Evolutionary conservation across 64 coral and sea anemone genomes (phyloP).

Genomic region (Acropora yongei): DNA sequence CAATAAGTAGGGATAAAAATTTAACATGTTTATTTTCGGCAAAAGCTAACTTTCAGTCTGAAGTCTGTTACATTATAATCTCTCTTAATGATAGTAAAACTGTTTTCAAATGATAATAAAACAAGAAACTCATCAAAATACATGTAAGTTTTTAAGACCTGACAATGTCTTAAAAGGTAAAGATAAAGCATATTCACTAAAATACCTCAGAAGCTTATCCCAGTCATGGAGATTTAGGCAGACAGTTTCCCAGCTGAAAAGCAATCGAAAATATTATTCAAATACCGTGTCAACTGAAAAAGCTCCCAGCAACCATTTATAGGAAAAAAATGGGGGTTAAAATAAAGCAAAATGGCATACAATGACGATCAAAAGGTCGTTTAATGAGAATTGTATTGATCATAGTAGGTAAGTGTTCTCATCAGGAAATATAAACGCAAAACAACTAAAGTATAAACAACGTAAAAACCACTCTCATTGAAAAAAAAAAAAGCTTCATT

Average conservation of each 20-base stretch:
- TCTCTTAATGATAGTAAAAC: too few species aligned
- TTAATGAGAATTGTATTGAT: neutral
- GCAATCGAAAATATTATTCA: constrained; percentile 6
- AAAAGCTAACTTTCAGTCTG: too few species aligned
- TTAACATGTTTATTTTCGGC: too few species aligned
- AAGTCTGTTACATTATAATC: too few species aligned
- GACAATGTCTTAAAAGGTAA: neutral
- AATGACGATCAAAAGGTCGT: neutral
- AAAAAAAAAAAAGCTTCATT: constrained; percentile 6
- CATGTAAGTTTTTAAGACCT: neutral
- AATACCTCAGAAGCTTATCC: constrained; percentile 64
- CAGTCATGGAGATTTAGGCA: constrained; percentile 57
- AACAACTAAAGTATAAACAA: neutral
- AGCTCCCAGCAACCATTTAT: constrained; percentile 28
- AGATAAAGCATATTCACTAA: neutral
- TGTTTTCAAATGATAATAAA: too few species aligned
- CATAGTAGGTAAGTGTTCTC: too few species aligned
- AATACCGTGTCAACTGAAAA: constrained; percentile 18
- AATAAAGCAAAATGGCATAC: neutral
- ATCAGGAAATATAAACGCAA: neutral
- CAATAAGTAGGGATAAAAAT: neutral
- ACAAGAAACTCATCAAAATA: too few species aligned
- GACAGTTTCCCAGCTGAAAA: constrained; percentile 73
- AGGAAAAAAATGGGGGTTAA: neutral
- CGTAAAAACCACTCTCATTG: too few species aligned